Percentiles rank a stretch among this genome's conserved stretches.
Evolutionary conservation across 1,140 invertebrate species (phyloP).

Genomic region (Orchestia grillus): DNA sequence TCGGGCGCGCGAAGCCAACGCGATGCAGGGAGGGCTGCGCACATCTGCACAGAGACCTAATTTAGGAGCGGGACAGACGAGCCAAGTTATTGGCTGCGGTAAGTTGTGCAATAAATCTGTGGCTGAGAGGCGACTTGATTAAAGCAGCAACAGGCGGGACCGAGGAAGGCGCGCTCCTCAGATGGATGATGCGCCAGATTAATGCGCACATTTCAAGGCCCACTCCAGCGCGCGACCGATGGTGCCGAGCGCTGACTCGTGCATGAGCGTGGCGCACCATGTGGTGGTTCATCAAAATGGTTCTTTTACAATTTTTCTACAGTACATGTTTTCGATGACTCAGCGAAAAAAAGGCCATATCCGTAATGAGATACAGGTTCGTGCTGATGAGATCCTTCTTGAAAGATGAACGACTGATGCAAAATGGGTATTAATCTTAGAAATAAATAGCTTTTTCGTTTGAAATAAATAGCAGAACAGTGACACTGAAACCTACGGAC

Average conservation of each 20-base stretch:
- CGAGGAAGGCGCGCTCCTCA: background rate
- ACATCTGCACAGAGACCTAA: background rate
- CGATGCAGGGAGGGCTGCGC: no score
- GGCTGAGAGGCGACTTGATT: conserved; percentile 1
- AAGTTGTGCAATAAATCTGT: background rate
- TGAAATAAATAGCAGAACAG: no score
- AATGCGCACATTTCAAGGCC: background rate
- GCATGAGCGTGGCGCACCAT: background rate
- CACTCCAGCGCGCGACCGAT: background rate
- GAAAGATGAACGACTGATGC: no score
- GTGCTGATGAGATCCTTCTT: no score
- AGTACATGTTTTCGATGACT: no score
- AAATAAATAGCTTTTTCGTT: no score
- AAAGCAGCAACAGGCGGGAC: conserved; percentile 30
- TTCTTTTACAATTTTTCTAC: no score
- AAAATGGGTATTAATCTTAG: no score
- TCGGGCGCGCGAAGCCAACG: background rate
- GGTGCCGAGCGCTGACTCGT: background rate
- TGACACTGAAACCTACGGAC: no score
- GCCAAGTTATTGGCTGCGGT: background rate
- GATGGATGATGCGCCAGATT: background rate
- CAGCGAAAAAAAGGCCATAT: no score
- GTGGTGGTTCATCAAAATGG: no score
- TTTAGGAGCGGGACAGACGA: background rate
- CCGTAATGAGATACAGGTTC: no score